A percentile compares a stretch with the other conserved stretches of the same genome.
These are phyloP conservation scores for Mareca strepera DNA, from an alignment of 2,797 vertebrate genomes.

Conservation along the genomic window DNA sequence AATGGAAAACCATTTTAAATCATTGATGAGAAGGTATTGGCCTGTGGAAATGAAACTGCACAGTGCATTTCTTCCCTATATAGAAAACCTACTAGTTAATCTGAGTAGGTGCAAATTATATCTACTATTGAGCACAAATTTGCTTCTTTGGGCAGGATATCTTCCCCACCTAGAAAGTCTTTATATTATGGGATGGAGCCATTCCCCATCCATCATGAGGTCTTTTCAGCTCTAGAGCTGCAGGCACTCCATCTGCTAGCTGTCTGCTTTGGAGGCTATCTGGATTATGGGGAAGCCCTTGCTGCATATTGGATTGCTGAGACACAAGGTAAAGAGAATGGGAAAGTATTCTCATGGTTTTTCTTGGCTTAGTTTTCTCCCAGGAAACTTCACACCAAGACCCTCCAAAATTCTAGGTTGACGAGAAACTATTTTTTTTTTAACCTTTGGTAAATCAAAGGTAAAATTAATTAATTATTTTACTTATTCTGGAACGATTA, in stretches of 20 bases:
- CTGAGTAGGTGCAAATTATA: background rate
- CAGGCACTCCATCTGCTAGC: background rate
- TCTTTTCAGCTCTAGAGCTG: background rate
- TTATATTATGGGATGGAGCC: background rate
- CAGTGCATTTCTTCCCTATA: background rate
- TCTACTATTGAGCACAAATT: background rate
- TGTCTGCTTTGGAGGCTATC: background rate
- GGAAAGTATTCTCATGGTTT: background rate
- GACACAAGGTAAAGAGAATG: background rate
- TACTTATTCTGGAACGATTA: background rate
- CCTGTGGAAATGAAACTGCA: background rate
- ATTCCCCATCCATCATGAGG: background rate
- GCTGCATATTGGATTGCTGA: background rate
- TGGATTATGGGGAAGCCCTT: fast-evolving
- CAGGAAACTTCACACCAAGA: background rate
- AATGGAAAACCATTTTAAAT: background rate
- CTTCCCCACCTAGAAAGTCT: background rate
- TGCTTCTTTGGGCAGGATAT: background rate
- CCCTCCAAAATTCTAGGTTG: background rate
- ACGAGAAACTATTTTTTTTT: background rate
- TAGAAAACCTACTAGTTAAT: background rate
- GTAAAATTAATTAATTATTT: background rate
- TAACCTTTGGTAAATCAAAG: background rate
- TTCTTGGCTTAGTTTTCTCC: background rate
- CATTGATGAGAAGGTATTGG: background rate